These are phyloP conservation scores for Drosophila sulfurigaster DNA, from an alignment of 1,140 invertebrate genomes.

Conservation along the genomic window DNA sequence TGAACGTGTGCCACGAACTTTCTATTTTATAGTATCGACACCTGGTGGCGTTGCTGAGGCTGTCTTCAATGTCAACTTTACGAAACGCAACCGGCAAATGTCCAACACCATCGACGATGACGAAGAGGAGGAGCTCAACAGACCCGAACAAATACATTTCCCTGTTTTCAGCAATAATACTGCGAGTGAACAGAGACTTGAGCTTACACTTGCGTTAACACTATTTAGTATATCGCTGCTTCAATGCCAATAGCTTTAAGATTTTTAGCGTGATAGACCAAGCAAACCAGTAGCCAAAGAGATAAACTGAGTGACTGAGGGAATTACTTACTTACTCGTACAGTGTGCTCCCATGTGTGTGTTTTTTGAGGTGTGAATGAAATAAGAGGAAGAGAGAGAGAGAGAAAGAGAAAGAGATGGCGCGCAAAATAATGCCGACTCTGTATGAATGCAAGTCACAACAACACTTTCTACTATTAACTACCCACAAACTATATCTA, in stretches of 20 bases:
- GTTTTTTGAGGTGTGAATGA: slow-evolving; percentile 11
- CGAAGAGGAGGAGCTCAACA: slow-evolving; percentile 82
- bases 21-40: slow-evolving; percentile 84
- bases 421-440: slow-evolving; percentile 26
- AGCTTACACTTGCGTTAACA: slow-evolving; percentile 34
- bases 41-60: slow-evolving; percentile 83
- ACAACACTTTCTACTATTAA: slow-evolving; percentile 57
- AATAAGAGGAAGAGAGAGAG: background rate
- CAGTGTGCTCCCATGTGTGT: background rate
- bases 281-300: background rate
- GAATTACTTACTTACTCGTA: background rate
- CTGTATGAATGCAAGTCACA: slow-evolving; percentile 41
- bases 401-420: slow-evolving; percentile 4
- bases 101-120: slow-evolving; percentile 80
- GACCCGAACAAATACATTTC: slow-evolving; percentile 84
- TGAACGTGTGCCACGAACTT: slow-evolving; percentile 82
- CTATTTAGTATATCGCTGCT: slow-evolving; percentile 33
- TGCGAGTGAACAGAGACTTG: slow-evolving; percentile 20
- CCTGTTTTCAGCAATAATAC: slow-evolving; percentile 72
- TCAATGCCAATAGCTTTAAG: slow-evolving; percentile 55
- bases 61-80: slow-evolving; percentile 83
- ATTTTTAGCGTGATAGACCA: background rate
- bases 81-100: slow-evolving; percentile 77
- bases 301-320: background rate
- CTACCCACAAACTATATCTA: slow-evolving; percentile 41